phyloP scores from a whole-genome alignment of 2,113 vertebrate genomes.

The Macroglossus sobrinus region DNA sequence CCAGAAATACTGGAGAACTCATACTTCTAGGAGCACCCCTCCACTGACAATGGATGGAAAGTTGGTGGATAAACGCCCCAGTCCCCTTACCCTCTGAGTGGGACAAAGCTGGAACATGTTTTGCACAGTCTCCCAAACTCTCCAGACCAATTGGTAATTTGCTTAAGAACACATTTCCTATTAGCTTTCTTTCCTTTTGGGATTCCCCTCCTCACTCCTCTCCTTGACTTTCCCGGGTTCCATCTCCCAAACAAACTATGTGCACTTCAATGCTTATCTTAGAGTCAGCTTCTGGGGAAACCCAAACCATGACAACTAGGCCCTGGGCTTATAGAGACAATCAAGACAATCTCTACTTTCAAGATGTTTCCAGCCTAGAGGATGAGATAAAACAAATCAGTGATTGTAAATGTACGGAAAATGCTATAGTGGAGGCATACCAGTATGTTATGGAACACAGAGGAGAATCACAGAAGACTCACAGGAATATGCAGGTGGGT shows the following conservation, averaged over 20 bases:
- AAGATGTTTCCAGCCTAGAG: background rate
- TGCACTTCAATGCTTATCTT: background rate
- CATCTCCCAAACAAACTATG: background rate
- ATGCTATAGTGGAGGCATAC: background rate
- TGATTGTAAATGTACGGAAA: background rate
- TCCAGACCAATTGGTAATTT: background rate
- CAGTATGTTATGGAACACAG: background rate
- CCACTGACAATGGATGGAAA: background rate
- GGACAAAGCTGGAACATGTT: background rate
- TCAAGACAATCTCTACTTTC: background rate
- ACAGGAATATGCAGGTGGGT: rapidly evolving
- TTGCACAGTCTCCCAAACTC: background rate
- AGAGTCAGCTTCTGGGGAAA: background rate
- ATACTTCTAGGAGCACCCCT: background rate
- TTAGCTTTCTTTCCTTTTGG: background rate
- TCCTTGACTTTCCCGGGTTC: background rate
- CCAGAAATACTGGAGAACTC: background rate
- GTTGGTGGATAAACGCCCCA: background rate
- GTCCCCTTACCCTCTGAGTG: background rate
- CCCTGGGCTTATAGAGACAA: background rate
- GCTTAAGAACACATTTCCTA: background rate
- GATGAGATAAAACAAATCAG: background rate
- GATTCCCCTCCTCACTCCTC: background rate
- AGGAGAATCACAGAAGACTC: background rate
- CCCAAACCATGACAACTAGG: background rate